Percentiles rank a stretch among this genome's conserved stretches.
Conservation (phyloP, 2,797 vertebrate genomes). For the Macropus fuliginosus region DNA sequence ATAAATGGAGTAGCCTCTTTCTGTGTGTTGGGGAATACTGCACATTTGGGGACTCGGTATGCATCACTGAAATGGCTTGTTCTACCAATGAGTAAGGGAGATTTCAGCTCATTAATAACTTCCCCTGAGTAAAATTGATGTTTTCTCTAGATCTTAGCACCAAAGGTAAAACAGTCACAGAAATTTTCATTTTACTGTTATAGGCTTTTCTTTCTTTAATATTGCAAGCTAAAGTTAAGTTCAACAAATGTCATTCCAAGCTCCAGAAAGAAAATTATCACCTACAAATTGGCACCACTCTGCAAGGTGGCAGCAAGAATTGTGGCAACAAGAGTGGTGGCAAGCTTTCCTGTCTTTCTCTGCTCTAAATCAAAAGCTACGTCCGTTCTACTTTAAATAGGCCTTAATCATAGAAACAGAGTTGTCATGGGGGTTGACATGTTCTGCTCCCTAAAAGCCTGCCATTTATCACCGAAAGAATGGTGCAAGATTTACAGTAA, state of each 20-base stretch:
- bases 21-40: not conserved
- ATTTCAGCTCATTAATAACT: not conserved
- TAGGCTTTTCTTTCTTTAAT: slow-evolving; percentile 7
- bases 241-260: slow-evolving; percentile 10
- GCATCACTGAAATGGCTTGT: not conserved
- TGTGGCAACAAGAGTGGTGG: not conserved
- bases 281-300: not conserved
- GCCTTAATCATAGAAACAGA: slow-evolving; percentile 73
- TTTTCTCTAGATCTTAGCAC: not conserved
- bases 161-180: not conserved
- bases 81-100: not conserved
- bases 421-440: slow-evolving; percentile 69
- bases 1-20: not conserved
- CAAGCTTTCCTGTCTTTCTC: slow-evolving; percentile 3
- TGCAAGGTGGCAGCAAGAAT: not conserved
- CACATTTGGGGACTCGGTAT: not conserved
- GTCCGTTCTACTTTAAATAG: slow-evolving; percentile 65
- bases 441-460: slow-evolving; percentile 75
- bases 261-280: slow-evolving; percentile 18
- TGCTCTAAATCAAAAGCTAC: slow-evolving; percentile 48
- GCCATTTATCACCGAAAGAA: slow-evolving; percentile 82
- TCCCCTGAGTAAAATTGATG: slow-evolving; percentile 25
- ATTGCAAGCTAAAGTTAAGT: not conserved
- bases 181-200: not conserved
- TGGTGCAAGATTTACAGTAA: slow-evolving; percentile 84